Conservation (phyloP, 2,113 vertebrate species). For the Leiothrix lutea region DNA sequence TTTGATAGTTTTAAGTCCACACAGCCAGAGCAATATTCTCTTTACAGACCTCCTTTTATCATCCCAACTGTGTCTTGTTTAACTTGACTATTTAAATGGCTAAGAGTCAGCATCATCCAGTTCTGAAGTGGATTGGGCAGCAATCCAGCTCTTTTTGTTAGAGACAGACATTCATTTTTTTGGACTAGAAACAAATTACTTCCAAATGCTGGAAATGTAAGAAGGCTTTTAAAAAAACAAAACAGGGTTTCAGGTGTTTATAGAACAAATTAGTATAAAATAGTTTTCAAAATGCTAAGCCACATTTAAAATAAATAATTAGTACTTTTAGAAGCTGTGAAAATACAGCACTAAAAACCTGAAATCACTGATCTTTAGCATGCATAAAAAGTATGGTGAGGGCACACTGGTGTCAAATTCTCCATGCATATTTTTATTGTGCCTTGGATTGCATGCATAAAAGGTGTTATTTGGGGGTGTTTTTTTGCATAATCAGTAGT, state of each 20-base stretch:
- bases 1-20: slow-evolving; percentile 1
- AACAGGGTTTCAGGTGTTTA: slow-evolving; percentile 56
- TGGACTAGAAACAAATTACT: slow-evolving; percentile 58
- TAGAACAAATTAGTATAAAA: slow-evolving; percentile 56
- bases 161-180: slow-evolving; percentile 50
- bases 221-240: neutral
- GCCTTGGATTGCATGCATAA: neutral
- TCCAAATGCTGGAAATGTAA: slow-evolving; percentile 66
- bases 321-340: slow-evolving; percentile 59
- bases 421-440: neutral
- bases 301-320: slow-evolving; percentile 61
- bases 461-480: neutral
- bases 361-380: neutral
- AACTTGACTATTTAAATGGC: slow-evolving; percentile 57
- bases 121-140: slow-evolving; percentile 63
- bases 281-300: slow-evolving; percentile 55
- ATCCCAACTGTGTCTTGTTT: slow-evolving; percentile 49
- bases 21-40: neutral
- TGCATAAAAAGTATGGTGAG: neutral
- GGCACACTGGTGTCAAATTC: neutral
- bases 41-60: slow-evolving; percentile 53
- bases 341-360: neutral
- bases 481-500: neutral
- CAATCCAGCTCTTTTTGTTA: slow-evolving; percentile 61
- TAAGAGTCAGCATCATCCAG: slow-evolving; percentile 48